Conservation (phyloP, 2,888 invertebrate genomes). For the Drosophila kokeensis region DNA sequence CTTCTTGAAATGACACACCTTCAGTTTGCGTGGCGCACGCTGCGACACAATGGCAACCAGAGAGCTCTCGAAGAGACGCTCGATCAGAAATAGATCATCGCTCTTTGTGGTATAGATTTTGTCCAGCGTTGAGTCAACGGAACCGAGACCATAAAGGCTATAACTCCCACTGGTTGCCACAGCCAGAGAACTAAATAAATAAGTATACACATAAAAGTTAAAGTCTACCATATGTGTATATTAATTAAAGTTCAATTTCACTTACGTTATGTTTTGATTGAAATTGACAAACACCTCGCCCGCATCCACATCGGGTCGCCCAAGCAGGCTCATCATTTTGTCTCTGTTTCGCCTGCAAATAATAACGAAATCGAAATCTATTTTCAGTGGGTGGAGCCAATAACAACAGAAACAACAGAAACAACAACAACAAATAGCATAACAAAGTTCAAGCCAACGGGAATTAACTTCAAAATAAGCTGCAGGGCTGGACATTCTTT, state of each 20-base stretch:
- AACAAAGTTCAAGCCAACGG: constrained; percentile 30
- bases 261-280: constrained; percentile 99
- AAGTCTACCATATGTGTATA: neutral
- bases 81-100: constrained; percentile 96
- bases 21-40: constrained; percentile 92
- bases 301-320: constrained; percentile 86
- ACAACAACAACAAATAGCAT: constrained; percentile 1
- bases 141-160: constrained; percentile 93
- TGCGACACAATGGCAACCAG: constrained; percentile 97
- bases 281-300: constrained; percentile 97
- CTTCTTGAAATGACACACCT: constrained; percentile 97
- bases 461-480: constrained; percentile 46
- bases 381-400: constrained; percentile 23
- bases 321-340: constrained; percentile 83
- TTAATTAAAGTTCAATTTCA: constrained; percentile 66
- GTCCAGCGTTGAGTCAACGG: constrained; percentile 92
- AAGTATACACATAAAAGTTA: neutral
- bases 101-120: constrained; percentile 95
- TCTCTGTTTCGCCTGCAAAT: constrained; percentile 34
- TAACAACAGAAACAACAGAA: neutral
- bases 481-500: constrained; percentile 26
- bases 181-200: constrained; percentile 90
- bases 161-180: constrained; percentile 97
- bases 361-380: constrained; percentile 6
- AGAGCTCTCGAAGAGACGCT: constrained; percentile 98